Evolutionary conservation across 2,888 invertebrate species (phyloP), one percentile per base, ranked within the genome.

Genomic region (Luperina testacea): DNA sequence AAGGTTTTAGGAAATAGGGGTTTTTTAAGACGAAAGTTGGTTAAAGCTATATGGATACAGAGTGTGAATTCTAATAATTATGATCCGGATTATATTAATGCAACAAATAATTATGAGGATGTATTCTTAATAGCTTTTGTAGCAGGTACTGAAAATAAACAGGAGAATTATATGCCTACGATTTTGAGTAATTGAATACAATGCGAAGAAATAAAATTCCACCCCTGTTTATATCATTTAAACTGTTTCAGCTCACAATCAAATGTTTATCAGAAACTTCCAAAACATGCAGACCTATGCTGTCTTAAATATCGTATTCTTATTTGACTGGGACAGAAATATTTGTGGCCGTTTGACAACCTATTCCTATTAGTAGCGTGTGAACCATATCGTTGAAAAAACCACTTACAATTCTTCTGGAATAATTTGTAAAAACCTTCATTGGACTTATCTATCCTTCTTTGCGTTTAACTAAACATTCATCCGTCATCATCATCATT

Each of bases 301-400:
- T 20, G 75, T 81, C 61, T 73, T 15, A 20, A n/a, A 82, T 85
- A 72, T 81, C 11, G 15, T 61, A 48, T 32, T 87, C 72, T 65
- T 53, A 84, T 80, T 80, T 63, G 77, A 65, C 64, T 88, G 72
- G 70, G 71, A 81, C 45, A 64, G 67, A 82, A 83, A 78, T 80
- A 84, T 86, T 88, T 82, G 48, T 89, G 90, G 86, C 91, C 92
- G 89, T 87, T 92, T 92, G 93, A 93, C n/a, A n/a, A n/a, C 92
- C 92, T 92, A 90, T 91, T n/a, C n/a, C n/a, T n/a, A n/a, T n/a
- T n/a, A 90, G 75, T 80, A 65, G 61, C 69, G 65, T 69, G 57
- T 84, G 64, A 65, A 67, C 69, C 70, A 71, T 61, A 82, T 76
- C 38, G 45, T 64, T 68, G 51, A 81, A 84, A 76, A 76, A 3